These are phyloP conservation scores for Cladorhizidae sp. DNA, from an alignment of 37 sponge, comb jelly and placozoan genomes.

Conservation along the genomic window DNA sequence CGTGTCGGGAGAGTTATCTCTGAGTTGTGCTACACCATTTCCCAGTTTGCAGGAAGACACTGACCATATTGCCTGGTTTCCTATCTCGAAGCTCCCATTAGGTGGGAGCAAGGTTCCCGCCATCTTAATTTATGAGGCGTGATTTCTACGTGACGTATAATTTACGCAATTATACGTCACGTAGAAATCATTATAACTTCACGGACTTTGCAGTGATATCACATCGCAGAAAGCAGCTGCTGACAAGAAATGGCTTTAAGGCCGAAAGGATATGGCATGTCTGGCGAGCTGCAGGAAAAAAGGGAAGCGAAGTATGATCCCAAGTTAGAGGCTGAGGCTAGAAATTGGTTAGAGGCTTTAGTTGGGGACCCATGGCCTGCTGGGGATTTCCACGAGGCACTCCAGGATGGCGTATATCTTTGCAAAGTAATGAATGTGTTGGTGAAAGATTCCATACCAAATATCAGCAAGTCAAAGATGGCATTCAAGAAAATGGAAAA, in stretches of 20 bases:
- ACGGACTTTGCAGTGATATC: too few relatives aligned
- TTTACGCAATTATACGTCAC: too few relatives aligned
- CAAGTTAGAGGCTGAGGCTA: slow-evolving; percentile 61
- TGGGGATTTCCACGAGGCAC: slow-evolving; percentile 51
- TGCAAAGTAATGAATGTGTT: slow-evolving; percentile 86
- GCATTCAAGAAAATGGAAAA: slow-evolving; percentile 99
- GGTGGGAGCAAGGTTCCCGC: neutral
- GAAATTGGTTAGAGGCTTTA: slow-evolving; percentile 78
- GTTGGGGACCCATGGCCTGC: slow-evolving; percentile 66
- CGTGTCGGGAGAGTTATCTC: slow-evolving; percentile 82
- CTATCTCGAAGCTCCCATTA: slow-evolving; percentile 51
- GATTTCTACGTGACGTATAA: too few relatives aligned
- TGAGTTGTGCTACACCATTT: slow-evolving; percentile 83
- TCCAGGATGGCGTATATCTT: slow-evolving; percentile 79
- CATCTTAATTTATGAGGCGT: too few relatives aligned
- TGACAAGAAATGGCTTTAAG: slow-evolving; percentile 56
- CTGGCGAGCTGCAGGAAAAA: slow-evolving; percentile 77
- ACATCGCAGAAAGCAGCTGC: neutral
- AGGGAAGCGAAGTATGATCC: slow-evolving; percentile 70
- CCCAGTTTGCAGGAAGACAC: slow-evolving; percentile 98
- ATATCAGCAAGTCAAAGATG: slow-evolving; percentile 80
- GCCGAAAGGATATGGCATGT: slow-evolving; percentile 79
- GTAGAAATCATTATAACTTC: too few relatives aligned
- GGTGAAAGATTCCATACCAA: slow-evolving; percentile 73
- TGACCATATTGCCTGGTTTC: slow-evolving; percentile 89